Evolutionary conservation across 2,797 vertebrate genomes (phyloP), one percentile per base, ranked within the genome.

Genomic region (Poeciliopsis presidionis): DNA sequence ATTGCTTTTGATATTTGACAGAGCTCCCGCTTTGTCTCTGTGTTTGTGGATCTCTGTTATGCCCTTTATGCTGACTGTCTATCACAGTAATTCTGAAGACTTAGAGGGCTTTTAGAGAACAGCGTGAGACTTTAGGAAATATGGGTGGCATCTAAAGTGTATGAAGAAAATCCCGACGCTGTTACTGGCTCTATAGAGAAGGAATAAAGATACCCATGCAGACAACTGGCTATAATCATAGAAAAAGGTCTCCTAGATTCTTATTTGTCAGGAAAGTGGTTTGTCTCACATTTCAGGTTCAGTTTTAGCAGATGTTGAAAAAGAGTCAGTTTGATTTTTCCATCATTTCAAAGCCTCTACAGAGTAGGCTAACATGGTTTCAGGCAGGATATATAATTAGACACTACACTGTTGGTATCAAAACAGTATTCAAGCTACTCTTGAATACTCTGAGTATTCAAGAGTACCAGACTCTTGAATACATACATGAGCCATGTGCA

Each of bases 1-100:
- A 76, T 87, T 89, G 90, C 89, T 91, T 94, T 93, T 90, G 91
- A 94, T 91, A 87, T 87, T 91, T 90, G 91, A 94, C 93, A 92
- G 87, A 90, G 86, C 91, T 82, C 63, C 76, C 73, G 88, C 90
- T 90, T 88, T 93, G 87, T 92, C 88, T 90, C 80, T 86, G 78
- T 89, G 84, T 89, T 82, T 75, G 79, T 82, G 79, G 81, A 91
- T 92, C 83, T 87, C 70, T 79, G 85, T 90, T 83, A 86, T 77
- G 47, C 84, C 73, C 85, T 84, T 80, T 78, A n/a, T 84, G 85
- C 88, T 81, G 82, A 85, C 80, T 86, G 89, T 88, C 89, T 80
- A 78, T 88, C 86, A 80, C 85, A 81, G 86, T 87, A 47, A 65
- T 84, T 78, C 83, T 81, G 73, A 81, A 81, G 73, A 82, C 81